phyloP scores from a whole-genome alignment of 1,140 invertebrate species.

The Sitobion miscanthi region DNA sequence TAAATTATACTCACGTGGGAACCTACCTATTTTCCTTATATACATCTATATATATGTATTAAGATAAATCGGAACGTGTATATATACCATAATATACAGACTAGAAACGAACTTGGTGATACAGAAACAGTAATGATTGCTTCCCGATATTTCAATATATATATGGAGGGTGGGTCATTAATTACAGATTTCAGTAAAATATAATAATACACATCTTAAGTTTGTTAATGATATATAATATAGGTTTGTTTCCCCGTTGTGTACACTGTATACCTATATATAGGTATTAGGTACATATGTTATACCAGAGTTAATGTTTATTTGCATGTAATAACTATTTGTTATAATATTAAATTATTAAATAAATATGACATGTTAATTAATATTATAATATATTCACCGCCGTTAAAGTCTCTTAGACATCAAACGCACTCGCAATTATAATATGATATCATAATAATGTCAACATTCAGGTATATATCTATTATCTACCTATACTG shows the following conservation, averaged over 20 bases:
- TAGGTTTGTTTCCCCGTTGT: too few relatives aligned
- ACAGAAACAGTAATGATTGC: background rate
- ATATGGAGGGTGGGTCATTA: background rate
- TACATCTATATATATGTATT: too few relatives aligned
- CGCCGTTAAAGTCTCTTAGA: background rate
- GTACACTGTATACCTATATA: too few relatives aligned
- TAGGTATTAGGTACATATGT: too few relatives aligned
- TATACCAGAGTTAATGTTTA: background rate
- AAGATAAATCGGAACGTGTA: background rate
- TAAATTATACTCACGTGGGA: too few relatives aligned
- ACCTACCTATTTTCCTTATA: too few relatives aligned
- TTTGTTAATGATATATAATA: too few relatives aligned
- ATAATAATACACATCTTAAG: background rate
- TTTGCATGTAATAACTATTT: background rate
- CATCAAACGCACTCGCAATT: background rate
- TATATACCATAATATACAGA: too few relatives aligned
- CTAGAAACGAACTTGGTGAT: background rate
- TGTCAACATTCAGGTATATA: too few relatives aligned
- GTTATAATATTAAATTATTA: background rate
- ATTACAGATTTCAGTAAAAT: background rate
- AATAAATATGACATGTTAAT: background rate
- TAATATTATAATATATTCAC: background rate
- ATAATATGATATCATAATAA: background rate
- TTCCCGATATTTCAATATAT: background rate
- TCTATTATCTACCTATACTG: background rate